Percentiles rank a stretch among this genome's conserved stretches.
Evolutionary conservation across 2,888 invertebrate species (phyloP).

Genomic region (Microplitis deprimator): DNA sequence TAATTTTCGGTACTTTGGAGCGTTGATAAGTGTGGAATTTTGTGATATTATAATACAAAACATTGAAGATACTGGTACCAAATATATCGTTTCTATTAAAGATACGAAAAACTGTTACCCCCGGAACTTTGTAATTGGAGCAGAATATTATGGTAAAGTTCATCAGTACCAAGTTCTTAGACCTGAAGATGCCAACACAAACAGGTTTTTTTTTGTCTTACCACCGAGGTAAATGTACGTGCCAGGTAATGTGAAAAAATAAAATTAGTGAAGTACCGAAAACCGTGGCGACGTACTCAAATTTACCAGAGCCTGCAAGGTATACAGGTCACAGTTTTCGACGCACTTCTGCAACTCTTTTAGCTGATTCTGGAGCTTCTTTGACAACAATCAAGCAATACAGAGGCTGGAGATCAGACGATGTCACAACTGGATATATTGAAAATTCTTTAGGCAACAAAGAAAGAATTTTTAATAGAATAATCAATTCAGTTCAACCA

Average conservation of each 20-base stretch:
- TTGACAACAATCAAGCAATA: constrained; percentile 9
- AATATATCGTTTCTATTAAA: neutral
- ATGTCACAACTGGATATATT: neutral
- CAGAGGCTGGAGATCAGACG: constrained; percentile 18
- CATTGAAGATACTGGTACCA: neutral
- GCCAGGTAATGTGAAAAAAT: no score
- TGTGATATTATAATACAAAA: neutral
- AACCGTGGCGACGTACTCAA: no score
- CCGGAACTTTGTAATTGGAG: neutral
- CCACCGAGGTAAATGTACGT: constrained; percentile 43
- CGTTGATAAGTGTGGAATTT: neutral
- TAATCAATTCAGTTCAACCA: no score
- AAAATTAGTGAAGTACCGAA: no score
- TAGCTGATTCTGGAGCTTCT: constrained; percentile 49
- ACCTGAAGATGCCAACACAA: neutral
- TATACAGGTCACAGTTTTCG: constrained; percentile 33
- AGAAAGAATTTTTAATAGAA: no score
- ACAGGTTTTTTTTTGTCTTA: no score
- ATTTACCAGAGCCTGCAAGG: no score
- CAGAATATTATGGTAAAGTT: neutral
- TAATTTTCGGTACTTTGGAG: neutral
- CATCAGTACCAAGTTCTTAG: neutral
- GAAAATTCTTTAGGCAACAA: neutral
- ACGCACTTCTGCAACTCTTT: constrained; percentile 47
- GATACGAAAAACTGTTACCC: neutral